Evolutionary conservation across 1,140 invertebrate species (phyloP).

Genomic region (Trigoniulus corallinus): DNA sequence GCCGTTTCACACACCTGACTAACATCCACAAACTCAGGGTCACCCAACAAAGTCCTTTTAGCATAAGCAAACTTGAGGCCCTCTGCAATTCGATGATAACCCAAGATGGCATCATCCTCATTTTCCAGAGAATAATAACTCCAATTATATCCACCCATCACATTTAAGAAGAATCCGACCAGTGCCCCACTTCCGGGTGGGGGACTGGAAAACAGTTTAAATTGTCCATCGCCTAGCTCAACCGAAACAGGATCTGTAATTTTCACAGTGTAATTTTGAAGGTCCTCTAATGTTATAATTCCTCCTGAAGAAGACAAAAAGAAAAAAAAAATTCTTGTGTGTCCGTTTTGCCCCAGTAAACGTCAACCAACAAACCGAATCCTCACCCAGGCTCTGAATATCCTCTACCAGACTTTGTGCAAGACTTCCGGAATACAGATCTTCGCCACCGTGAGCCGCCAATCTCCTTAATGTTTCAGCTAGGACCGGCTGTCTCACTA

Average conservation of each 20-base stretch:
- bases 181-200: slow-evolving; percentile 65
- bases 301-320: slow-evolving; percentile 18
- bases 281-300: slow-evolving; percentile 28
- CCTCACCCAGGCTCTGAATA: slow-evolving; percentile 1
- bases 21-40: slow-evolving; percentile 52
- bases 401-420: not conserved
- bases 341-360: too few relatives aligned
- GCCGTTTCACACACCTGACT: slow-evolving; percentile 27
- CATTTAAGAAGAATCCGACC: slow-evolving; percentile 60
- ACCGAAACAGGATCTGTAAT: slow-evolving; percentile 44
- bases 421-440: slow-evolving; percentile 9
- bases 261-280: slow-evolving; percentile 37
- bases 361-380: too few relatives aligned
- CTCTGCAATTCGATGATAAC: slow-evolving; percentile 75
- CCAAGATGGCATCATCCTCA: slow-evolving; percentile 34
- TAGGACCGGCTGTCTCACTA: slow-evolving; percentile 20
- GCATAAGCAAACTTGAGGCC: slow-evolving; percentile 86
- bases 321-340: slow-evolving; percentile 4
- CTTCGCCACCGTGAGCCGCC: slow-evolving; percentile 16
- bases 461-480: slow-evolving; percentile 23
- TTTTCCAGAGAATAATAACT: not conserved
- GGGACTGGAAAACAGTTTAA: slow-evolving; percentile 48
- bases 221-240: slow-evolving; percentile 30
- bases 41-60: slow-evolving; percentile 62
- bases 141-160: slow-evolving; percentile 37